A percentile compares a stretch with the other conserved stretches of the same genome.
phyloP scores from a whole-genome alignment of 2,113 vertebrate species.

The Hemicordylus capensis region DNA sequence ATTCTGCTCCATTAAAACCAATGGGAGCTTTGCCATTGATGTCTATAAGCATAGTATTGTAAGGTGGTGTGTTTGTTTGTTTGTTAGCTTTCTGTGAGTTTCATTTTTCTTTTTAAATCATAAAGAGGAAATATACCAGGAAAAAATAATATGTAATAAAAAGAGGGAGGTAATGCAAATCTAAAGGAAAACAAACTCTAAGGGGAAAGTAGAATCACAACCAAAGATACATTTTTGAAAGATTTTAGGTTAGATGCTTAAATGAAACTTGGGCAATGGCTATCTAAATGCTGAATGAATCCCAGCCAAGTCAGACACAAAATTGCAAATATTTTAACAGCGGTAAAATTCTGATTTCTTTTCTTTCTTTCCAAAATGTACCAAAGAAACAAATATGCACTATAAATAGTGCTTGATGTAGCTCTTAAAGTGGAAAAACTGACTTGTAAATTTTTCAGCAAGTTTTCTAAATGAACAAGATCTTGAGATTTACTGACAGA shows the following conservation, averaged over 20 bases:
- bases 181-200: slow-evolving; percentile 34
- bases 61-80: too few species aligned
- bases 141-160: slow-evolving; percentile 13
- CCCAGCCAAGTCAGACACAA: slow-evolving; percentile 21
- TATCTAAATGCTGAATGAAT: slow-evolving; percentile 37
- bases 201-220: slow-evolving; percentile 41
- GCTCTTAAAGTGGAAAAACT: slow-evolving; percentile 14
- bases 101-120: background rate
- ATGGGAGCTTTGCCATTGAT: background rate
- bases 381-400: background rate
- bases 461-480: background rate
- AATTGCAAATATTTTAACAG: slow-evolving; percentile 44
- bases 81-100: background rate
- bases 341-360: slow-evolving; percentile 21
- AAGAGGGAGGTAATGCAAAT: slow-evolving; percentile 12
- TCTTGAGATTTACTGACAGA: background rate
- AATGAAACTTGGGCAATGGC: slow-evolving; percentile 50
- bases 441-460: background rate
- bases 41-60: background rate
- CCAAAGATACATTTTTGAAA: slow-evolving; percentile 21
- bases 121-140: slow-evolving; percentile 29
- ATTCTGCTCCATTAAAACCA: background rate
- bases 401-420: slow-evolving; percentile 7
- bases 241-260: slow-evolving; percentile 43
- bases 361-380: slow-evolving; percentile 34